Evolutionary conservation across 2,888 invertebrate genomes (phyloP).

Genomic region (Buathra laborator): DNA sequence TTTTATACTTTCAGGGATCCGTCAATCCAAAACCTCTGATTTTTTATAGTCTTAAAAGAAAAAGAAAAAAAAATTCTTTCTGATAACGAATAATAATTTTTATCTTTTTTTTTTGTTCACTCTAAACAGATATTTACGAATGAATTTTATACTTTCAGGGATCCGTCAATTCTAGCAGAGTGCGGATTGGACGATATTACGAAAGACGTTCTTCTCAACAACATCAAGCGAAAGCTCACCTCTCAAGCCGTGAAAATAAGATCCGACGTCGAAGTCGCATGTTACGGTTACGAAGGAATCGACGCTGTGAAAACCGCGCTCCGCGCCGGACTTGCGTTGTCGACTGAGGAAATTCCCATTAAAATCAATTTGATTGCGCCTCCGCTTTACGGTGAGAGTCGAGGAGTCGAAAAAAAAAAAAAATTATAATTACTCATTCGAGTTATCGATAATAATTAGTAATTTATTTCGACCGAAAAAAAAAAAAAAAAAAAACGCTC

Average conservation of each 20-base stretch:
- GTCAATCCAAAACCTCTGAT: constrained; percentile 86
- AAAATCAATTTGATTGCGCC: constrained; percentile 99
- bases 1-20: constrained; percentile 90
- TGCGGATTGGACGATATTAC: constrained; percentile 97
- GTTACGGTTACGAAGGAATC: constrained; percentile 99
- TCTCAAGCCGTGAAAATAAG: constrained; percentile 99
- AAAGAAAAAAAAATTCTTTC: background rate
- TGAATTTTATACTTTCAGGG: constrained; percentile 86
- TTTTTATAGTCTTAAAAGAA: too few relatives aligned
- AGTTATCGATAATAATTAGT: background rate
- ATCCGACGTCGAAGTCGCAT: constrained; percentile 96
- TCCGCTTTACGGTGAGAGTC: constrained; percentile 93
- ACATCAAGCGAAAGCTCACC: constrained; percentile 98
- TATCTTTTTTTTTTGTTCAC: background rate
- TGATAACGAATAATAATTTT: background rate
- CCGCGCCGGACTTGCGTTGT: constrained; percentile 94
- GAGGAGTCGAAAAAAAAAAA: background rate
- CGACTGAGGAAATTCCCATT: constrained; percentile 97
- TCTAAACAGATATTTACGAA: background rate
- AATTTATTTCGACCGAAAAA: too few relatives aligned
- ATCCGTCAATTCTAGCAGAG: constrained; percentile 97
- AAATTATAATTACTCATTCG: background rate
- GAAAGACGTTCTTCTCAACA: constrained; percentile 95
- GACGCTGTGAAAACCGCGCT: constrained; percentile 98
- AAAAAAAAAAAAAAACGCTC: background rate